These are phyloP conservation scores for Mythimna impura DNA, from an alignment of 2,888 invertebrate genomes.

Conservation along the genomic window DNA sequence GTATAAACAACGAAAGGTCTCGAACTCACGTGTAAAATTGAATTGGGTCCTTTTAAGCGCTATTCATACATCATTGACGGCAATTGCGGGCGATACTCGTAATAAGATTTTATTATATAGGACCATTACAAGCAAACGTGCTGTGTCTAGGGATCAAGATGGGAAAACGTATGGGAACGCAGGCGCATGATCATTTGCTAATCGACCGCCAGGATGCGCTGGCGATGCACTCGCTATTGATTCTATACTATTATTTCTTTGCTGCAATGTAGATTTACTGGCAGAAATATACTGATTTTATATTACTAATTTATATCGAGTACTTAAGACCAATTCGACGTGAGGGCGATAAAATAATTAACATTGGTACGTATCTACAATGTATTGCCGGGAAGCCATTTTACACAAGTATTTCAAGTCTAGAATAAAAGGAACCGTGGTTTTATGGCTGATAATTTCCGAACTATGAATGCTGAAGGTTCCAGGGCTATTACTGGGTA, in stretches of 20 bases:
- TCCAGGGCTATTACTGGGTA: conserved; percentile 86
- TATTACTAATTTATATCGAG: conserved; percentile 56
- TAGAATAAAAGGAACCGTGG: conserved; percentile 83
- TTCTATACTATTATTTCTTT: conserved; percentile 61
- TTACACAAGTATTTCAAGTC: conserved; percentile 81
- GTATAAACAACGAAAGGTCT: conserved; percentile 44
- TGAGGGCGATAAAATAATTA: conserved; percentile 74
- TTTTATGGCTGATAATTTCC: conserved; percentile 89
- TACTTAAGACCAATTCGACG: conserved; percentile 48
- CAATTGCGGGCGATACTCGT: conserved; percentile 80
- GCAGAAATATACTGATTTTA: conserved; percentile 50
- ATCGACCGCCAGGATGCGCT: conserved; percentile 69
- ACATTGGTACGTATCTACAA: conserved; percentile 67
- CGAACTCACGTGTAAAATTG: conserved; percentile 73
- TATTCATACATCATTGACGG: conserved; percentile 81
- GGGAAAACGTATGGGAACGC: conserved; percentile 80
- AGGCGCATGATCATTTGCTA: conserved; percentile 74
- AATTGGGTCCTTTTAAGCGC: conserved; percentile 78
- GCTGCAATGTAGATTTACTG: conserved; percentile 49
- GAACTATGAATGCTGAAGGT: conserved; percentile 88
- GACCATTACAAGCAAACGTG: conserved; percentile 85
- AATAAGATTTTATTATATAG: conserved; percentile 88
- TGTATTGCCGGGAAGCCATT: conserved; percentile 72
- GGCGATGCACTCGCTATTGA: conserved; percentile 57
- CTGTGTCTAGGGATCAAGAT: conserved; percentile 81